phyloP scores from a whole-genome alignment of 2,797 vertebrate genomes.

The Acanthis flammea region DNA sequence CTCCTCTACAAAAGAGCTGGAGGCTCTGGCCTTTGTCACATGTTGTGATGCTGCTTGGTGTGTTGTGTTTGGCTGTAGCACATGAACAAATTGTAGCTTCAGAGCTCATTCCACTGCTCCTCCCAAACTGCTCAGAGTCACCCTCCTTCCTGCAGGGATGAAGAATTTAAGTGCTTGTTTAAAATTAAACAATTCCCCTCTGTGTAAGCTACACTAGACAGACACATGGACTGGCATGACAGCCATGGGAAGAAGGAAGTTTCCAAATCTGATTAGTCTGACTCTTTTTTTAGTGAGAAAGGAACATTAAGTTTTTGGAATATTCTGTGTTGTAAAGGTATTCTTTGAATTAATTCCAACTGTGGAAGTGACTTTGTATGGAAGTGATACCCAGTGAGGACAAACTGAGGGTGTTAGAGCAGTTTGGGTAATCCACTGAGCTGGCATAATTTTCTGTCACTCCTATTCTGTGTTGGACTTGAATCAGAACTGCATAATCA shows the following conservation, averaged over 20 bases:
- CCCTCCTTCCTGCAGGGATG: background rate
- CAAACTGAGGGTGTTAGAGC: background rate
- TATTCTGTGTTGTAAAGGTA: background rate
- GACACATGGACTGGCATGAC: rapidly evolving
- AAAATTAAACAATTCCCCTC: background rate
- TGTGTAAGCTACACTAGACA: rapidly evolving
- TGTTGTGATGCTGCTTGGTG: background rate
- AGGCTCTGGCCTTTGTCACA: background rate
- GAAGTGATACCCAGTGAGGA: background rate
- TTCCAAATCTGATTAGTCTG: background rate
- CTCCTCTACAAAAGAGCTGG: background rate
- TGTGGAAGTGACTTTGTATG: background rate
- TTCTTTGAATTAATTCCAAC: background rate
- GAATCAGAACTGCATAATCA: background rate
- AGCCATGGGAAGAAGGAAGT: background rate
- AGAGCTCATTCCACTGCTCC: background rate
- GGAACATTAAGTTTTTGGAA: background rate
- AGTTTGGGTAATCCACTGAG: background rate
- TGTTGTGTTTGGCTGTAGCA: background rate
- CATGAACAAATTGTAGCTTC: background rate
- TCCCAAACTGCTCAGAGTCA: background rate
- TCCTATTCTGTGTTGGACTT: background rate
- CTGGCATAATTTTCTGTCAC: background rate
- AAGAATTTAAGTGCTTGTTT: background rate
- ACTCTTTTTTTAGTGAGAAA: background rate